Conservation (phyloP, 2,113 vertebrate genomes). For the Chauna torquata region DNA sequence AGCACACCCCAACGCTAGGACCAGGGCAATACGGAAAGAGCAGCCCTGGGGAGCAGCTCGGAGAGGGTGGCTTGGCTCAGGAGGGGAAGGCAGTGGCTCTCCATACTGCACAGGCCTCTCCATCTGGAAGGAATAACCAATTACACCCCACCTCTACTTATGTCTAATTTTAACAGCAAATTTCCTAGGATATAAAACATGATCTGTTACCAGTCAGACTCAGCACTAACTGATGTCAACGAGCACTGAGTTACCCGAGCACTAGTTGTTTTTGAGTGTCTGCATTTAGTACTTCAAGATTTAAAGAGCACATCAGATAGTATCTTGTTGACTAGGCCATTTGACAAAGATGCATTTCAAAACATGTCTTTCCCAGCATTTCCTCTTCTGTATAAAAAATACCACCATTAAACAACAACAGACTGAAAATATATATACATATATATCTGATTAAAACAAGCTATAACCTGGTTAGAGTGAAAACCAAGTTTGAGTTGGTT, state of each 20-base stretch:
- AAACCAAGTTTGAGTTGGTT: background rate
- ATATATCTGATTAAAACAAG: background rate
- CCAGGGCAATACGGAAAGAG: background rate
- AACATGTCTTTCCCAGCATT: background rate
- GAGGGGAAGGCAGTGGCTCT: background rate
- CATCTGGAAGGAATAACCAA: constrained; percentile 53
- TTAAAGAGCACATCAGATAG: background rate
- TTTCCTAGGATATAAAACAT: constrained; percentile 44
- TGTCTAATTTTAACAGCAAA: constrained; percentile 50
- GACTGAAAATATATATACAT: too few relatives aligned
- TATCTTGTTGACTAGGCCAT: background rate
- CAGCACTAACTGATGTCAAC: background rate
- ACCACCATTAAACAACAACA: background rate
- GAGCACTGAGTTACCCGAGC: background rate
- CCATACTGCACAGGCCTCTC: background rate
- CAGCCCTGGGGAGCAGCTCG: background rate
- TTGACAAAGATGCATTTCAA: background rate
- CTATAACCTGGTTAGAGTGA: background rate
- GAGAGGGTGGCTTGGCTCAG: background rate
- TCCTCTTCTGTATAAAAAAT: background rate
- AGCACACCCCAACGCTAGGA: background rate
- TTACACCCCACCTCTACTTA: constrained; percentile 34
- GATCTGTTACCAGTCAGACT: constrained; percentile 18
- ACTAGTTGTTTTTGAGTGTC: background rate
- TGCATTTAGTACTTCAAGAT: background rate